phyloP scores from a whole-genome alignment of 2,113 vertebrate genomes.

The Bujurquina vittata region DNA sequence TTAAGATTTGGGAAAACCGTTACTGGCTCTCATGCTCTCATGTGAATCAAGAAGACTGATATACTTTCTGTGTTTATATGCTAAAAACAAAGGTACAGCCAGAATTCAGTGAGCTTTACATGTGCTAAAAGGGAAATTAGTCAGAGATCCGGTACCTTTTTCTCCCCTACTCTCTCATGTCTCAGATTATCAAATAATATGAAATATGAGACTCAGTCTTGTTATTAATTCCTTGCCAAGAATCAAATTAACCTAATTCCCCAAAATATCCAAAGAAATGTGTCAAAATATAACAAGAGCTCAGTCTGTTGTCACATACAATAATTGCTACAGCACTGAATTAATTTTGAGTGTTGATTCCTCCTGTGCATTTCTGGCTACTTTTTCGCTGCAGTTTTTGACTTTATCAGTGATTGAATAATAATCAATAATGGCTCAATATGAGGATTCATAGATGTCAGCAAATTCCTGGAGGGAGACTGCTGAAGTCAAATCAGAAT shows the following conservation, averaged over 20 bases:
- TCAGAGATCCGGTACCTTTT: not conserved
- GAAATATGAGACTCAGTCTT: not conserved
- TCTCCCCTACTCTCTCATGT: not conserved
- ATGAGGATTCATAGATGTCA: not conserved
- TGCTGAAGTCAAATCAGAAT: not conserved
- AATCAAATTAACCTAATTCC: not conserved
- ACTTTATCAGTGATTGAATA: not conserved
- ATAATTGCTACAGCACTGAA: not conserved
- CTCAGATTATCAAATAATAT: not conserved
- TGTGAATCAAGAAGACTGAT: not conserved
- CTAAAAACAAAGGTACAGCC: not conserved
- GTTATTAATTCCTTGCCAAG: not conserved
- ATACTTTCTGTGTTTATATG: not conserved
- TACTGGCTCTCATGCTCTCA: not conserved
- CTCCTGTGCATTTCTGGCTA: no score
- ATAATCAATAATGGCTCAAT: not conserved
- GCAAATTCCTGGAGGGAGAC: not conserved
- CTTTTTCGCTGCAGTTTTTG: not conserved
- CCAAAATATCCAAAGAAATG: not conserved
- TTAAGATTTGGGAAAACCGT: not conserved
- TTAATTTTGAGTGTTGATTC: not conserved
- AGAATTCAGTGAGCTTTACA: fast-evolving
- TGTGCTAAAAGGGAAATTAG: not conserved
- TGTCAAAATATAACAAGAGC: not conserved
- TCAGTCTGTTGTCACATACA: not conserved